These are phyloP conservation scores for Coleophora flavipennella DNA, from an alignment of 2,888 invertebrate genomes.

Conservation along the genomic window DNA sequence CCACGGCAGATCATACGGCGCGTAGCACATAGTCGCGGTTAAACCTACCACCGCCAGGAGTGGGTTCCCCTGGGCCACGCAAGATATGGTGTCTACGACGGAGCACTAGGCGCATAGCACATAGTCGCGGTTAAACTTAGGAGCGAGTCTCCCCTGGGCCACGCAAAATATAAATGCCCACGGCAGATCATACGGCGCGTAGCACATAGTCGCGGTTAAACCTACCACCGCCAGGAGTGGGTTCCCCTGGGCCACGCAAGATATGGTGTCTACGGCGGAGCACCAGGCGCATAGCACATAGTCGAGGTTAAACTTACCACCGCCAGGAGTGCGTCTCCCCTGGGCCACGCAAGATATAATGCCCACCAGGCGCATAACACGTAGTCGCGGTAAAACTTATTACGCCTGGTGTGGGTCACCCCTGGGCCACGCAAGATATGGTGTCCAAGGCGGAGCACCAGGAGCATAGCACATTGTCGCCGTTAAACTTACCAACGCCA, in stretches of 20 bases:
- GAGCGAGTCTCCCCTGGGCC: slow-evolving; percentile 82
- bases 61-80: slow-evolving; percentile 92
- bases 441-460: no score
- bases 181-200: slow-evolving; percentile 96
- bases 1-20: slow-evolving; percentile 96
- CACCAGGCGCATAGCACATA: slow-evolving; percentile 96
- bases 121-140: slow-evolving; percentile 88
- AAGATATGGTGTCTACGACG: slow-evolving; percentile 96
- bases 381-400: no score
- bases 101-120: slow-evolving; percentile 96
- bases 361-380: slow-evolving; percentile 81
- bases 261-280: slow-evolving; percentile 96
- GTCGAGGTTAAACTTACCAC: slow-evolving; percentile 89
- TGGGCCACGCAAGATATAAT: slow-evolving; percentile 97
- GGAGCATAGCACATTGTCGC: no score
- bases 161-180: slow-evolving; percentile 95
- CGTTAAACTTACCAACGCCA: no score
- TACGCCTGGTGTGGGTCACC: no score
- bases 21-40: slow-evolving; percentile 96
- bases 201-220: slow-evolving; percentile 96
- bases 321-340: slow-evolving; percentile 73
- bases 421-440: no score
- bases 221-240: no score
- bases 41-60: no score
- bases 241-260: slow-evolving; percentile 93